Conservation (phyloP, 2,113 vertebrate genomes). For the Tympanuchus pallidicinctus region DNA sequence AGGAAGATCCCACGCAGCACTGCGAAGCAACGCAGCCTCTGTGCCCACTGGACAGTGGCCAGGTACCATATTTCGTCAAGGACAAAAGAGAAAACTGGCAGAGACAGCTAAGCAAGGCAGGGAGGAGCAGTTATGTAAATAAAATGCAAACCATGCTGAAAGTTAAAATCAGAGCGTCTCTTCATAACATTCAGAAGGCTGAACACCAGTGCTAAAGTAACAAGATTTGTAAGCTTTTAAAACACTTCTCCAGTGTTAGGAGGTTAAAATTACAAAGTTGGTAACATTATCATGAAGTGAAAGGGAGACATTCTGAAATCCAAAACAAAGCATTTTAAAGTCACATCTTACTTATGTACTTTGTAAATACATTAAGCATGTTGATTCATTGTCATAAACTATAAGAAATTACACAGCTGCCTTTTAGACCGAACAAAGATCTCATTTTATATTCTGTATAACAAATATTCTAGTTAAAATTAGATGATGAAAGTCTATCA, state of each 20-base stretch:
- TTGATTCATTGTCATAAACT: neutral
- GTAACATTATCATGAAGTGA: neutral
- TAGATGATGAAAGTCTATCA: neutral
- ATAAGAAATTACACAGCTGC: neutral
- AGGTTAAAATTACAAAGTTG: neutral
- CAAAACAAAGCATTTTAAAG: neutral
- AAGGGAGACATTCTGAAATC: neutral
- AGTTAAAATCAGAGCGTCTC: neutral
- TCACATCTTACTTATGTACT: neutral
- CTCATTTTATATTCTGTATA: neutral
- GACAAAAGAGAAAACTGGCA: neutral
- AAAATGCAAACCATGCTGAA: neutral
- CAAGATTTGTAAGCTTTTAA: neutral
- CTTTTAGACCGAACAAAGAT: neutral
- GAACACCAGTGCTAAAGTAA: neutral
- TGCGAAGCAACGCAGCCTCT: neutral
- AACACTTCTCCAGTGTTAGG: neutral
- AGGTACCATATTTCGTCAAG: neutral
- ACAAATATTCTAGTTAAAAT: neutral
- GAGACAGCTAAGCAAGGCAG: neutral
- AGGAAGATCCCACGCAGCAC: neutral
- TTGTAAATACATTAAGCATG: neutral
- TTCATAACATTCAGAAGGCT: neutral
- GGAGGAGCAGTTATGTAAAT: neutral
- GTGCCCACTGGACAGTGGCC: neutral